phyloP scores from a whole-genome alignment of 2,113 vertebrate genomes.

The Todiramphus chloris region DNA sequence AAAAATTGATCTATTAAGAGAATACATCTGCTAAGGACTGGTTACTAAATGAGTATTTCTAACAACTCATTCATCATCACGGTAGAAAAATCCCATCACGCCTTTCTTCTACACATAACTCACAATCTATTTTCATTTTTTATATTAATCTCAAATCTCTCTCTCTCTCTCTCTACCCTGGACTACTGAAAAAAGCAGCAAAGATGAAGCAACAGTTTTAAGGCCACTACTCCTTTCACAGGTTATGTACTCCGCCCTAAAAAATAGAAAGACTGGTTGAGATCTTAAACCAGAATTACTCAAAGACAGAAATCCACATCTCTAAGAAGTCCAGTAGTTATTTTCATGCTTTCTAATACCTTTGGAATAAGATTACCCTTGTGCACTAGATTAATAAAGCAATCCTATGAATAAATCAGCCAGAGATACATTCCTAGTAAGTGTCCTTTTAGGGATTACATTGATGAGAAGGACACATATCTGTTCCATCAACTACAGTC shows the following conservation, averaged over 20 bases:
- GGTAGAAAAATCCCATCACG: neutral
- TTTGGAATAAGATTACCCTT: neutral
- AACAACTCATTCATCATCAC: neutral
- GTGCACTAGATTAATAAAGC: slow-evolving; percentile 22
- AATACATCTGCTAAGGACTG: neutral
- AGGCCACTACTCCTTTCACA: neutral
- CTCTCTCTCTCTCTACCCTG: neutral
- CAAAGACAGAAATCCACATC: neutral
- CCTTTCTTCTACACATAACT: neutral
- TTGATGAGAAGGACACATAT: neutral
- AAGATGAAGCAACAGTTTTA: neutral
- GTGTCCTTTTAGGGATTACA: neutral
- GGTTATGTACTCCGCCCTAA: neutral
- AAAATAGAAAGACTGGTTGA: neutral
- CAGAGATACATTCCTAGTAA: neutral
- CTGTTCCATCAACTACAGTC: neutral
- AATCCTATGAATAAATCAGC: slow-evolving; percentile 10
- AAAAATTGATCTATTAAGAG: neutral
- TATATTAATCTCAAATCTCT: neutral
- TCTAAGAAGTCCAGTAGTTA: neutral
- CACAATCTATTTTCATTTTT: neutral
- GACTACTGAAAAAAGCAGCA: neutral
- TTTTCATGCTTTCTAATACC: neutral
- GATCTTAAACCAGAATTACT: neutral
- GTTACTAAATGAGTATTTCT: neutral